Evolutionary conservation across 2,797 vertebrate genomes (phyloP), one percentile per base, ranked within the genome.

Genomic region (Lepus townsendii): DNA sequence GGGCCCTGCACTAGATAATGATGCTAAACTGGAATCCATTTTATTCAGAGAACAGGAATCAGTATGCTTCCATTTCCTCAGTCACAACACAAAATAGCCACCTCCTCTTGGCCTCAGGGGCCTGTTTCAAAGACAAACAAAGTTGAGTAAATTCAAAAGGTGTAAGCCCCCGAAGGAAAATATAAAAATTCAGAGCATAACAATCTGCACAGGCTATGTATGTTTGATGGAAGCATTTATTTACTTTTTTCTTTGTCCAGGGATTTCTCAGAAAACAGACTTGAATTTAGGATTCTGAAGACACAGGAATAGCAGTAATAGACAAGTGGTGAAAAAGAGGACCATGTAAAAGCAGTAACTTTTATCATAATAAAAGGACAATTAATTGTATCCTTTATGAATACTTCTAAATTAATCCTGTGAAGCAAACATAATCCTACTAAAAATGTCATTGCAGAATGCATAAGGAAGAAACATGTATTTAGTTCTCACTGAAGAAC

Each of bases 131-230:
- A 95, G 80, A 95, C 89, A 65, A 92, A 88, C 20, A 90, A 93
- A 80, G 86, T 91, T 94, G 83, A 57, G 72, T 87, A 73, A 90
- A 95, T 92, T 94, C 79, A 77, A 96, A 96, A 95, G 42, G 72
- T 88, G 24, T 91, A 65, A 93, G 72, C 80, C 79, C 68, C 69
- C 65, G 68, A 90, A 95, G 88, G 76, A 88, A 93, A 71, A 95
- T 90, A 93, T 47, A 94, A 96, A 96, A 96, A 92, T 87, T 95
- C 65, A 80, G 83, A 94, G 38, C 65, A 84, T 54, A 83, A 86
- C 20, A 84, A 71, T 94, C 93, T 93, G 89, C 38, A 89, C 11
- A 63, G 88, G 22, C 63, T 91, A 16, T 94, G 63, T 73, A 71
- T 95, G 60, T 91, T 83, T 93, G 79, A 95, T 84, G 76, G 32